phyloP scores from a whole-genome alignment of 2,888 invertebrate genomes.

The Pristionchus entomophagus region DNA sequence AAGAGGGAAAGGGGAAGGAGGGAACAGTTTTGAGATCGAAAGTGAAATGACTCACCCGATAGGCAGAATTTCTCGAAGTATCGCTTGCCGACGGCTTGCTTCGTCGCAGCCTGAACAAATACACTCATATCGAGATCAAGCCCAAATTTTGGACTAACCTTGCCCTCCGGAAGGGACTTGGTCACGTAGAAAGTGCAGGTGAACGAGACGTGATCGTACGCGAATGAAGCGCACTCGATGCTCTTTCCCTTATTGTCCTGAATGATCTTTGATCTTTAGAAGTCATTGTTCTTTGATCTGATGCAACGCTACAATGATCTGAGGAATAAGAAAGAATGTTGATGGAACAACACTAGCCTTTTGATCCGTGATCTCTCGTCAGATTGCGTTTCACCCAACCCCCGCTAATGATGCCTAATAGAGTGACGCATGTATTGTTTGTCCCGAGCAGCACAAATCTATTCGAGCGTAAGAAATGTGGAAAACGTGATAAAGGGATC shows the following conservation, averaged over 20 bases:
- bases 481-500: too few relatives aligned
- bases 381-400: neutral
- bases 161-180: slow-evolving; percentile 64
- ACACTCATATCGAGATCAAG: neutral
- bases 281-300: too few relatives aligned
- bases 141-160: slow-evolving; percentile 46
- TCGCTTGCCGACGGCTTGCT: slow-evolving; percentile 57
- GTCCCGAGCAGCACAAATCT: too few relatives aligned
- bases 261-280: neutral
- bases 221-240: slow-evolving; percentile 67
- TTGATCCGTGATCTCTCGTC: neutral
- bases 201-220: slow-evolving; percentile 67
- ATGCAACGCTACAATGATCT: neutral
- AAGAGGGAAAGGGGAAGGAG: neutral
- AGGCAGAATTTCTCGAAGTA: slow-evolving; percentile 75
- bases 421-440: neutral
- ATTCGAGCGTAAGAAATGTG: too few relatives aligned
- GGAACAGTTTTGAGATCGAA: neutral
- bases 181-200: slow-evolving; percentile 65
- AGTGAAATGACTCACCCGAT: slow-evolving; percentile 57
- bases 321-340: slow-evolving; percentile 18
- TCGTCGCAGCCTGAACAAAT: neutral
- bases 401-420: neutral
- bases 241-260: slow-evolving; percentile 62
- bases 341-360: neutral